Base-by-base conservation (phyloP, 2,888 invertebrate genomes). In the Seira musarum region DNA sequence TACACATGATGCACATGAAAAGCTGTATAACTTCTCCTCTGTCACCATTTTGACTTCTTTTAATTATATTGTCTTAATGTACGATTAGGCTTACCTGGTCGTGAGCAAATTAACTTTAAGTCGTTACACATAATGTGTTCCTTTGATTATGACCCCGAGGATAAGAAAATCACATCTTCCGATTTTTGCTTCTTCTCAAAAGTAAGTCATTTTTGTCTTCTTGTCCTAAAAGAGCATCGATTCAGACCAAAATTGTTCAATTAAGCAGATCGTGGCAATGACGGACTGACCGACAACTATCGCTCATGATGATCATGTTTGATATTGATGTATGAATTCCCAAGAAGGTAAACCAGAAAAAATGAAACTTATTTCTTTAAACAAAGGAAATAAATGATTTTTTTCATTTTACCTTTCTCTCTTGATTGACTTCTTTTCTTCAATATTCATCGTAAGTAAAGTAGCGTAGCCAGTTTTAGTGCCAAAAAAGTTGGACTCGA, bases 401-500 rank as follows among this genome's bases (percentile, higher is more conserved):
- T 63, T 22, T 67, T 67, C 25, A 19, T 19, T 2, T 17, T 25
- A 65, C 13, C 17, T 63, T 65, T 17, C 35, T 65, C 65, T 57
- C 57, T n/a, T 57, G 57, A 57, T 57, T 57, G 57, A 57, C 57
- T 57, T 57, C 57, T 57, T 57, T 57, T 57, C 57, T 57, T 57
- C 57, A 57, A 57, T 57, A 57, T 57, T 57, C n/a, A n/a, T 57
- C 22, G 35, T 17, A 25, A 65, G 65, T 24, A 40, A 72, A 72
- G 68, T 79, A 66, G 70, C 72, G 71, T 24, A 80, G 80, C 80
- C 68, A 80, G 80, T 80, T 80, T 73, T 69, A 69, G 25, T 73
- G 80, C 80, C 80, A 80, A 80, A 57, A 57, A 79, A 79, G 79
- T 79, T 79, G 79, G 72, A 72, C 68, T 72, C 63, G 68, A 72